Base-by-base conservation (phyloP, 2,797 vertebrate genomes). In the Ambastaia sidthimunki region DNA sequence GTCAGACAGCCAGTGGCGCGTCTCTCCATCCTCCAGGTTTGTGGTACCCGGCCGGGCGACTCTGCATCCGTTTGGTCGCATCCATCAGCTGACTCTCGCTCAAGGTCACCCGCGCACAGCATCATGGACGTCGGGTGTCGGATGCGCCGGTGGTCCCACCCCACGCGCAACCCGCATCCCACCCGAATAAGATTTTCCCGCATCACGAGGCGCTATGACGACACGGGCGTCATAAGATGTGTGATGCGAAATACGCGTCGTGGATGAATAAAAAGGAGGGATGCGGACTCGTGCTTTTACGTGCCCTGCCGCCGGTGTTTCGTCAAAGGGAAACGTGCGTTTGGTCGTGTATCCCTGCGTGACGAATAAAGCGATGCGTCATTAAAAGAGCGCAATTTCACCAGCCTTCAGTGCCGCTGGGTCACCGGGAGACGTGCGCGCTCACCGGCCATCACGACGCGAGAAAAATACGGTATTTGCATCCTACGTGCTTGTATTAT, bases 51-150 rank as follows among this genome's bases (percentile, higher is more conserved):
- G 7, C 57, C 57, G 57, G 54, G 54, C 52, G 4, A 41, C 28
- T 34, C 87, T 83, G 85, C 90, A 86, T 91, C 89, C 68, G 62
- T 78, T 55, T 69, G 89, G 86, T 87, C 80, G 83, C 88, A 87
- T 83, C 86, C 85, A 80, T 62, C 80, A 84, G 74, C 83, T 80
- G 85, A 78, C 65, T 60, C 77, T 74, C 54, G 48, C 80, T 91
- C 89, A 94, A 94, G 93, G 93, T 94, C 92, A 87, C 81, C 59
- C 1, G 73, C 80, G 89, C 81, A 80, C 74, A 31, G 90, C 90
- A 91, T 89, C 66, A 89, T 86, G 89, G 89, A 89, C n/a, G 75
- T 6, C 12, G 73, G 19, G 3, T 73, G 84, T 83, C 80, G 77
- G 73, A 71, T 62, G n/a, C 1, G 3, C 7, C 23, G 6, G 41